phyloP scores from a whole-genome alignment of 2,113 vertebrate species.

The Passer domesticus region DNA sequence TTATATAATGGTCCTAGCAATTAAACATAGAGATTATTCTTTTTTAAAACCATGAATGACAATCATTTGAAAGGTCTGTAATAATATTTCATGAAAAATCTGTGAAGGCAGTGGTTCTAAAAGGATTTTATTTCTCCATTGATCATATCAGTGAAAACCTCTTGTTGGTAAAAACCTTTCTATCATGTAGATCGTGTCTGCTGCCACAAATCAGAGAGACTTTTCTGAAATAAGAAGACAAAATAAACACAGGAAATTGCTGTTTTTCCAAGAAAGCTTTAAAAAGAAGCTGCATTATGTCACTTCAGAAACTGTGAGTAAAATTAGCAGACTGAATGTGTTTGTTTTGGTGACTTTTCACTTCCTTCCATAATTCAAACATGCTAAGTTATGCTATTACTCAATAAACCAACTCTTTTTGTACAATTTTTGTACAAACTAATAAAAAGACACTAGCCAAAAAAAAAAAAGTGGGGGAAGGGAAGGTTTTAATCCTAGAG shows the following conservation, averaged over 20 bases:
- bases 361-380: conserved; percentile 58
- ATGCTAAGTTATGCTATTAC: background rate
- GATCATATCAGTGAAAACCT: background rate
- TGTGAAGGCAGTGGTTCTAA: background rate
- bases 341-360: conserved; percentile 64
- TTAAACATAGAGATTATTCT: background rate
- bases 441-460: background rate
- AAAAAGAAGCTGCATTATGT: conserved; percentile 60
- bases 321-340: conserved; percentile 24
- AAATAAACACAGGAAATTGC: conserved; percentile 77
- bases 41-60: background rate
- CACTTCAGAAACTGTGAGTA: conserved; percentile 19
- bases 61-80: background rate
- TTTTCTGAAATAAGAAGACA: conserved; percentile 54
- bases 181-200: background rate
- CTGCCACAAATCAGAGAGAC: conserved; percentile 32
- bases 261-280: conserved; percentile 70
- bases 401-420: background rate
- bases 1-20: background rate
- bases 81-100: background rate
- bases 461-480: background rate
- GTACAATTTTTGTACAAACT: background rate
- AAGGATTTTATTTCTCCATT: background rate
- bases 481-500: background rate
- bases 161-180: background rate